Evolutionary conservation across 2,888 invertebrate genomes (phyloP).

Genomic region (Hoplodrina blanda): DNA sequence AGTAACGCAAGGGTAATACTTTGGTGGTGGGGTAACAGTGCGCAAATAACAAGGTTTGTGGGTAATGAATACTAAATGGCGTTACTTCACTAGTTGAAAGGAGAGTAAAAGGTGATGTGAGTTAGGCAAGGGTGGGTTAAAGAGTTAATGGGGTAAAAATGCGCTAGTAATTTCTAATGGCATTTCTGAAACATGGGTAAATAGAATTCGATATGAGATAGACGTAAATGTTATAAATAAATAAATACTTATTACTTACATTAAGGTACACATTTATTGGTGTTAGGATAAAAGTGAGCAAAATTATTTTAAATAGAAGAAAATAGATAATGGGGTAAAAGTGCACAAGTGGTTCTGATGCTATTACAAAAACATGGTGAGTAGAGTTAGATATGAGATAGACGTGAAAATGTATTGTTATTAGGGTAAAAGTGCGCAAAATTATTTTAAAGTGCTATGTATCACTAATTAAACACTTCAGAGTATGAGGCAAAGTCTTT

Average conservation of each 20-base stretch:
- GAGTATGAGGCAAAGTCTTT: neutral
- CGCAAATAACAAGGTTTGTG: neutral
- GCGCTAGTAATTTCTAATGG: neutral
- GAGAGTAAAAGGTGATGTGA: neutral
- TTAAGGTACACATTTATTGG: too few relatives aligned
- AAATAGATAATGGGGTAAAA: neutral
- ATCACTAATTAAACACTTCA: too few relatives aligned
- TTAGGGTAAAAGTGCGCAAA: neutral
- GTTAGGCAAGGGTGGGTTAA: neutral
- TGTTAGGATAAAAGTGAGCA: neutral
- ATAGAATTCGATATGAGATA: neutral
- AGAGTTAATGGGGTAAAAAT: neutral
- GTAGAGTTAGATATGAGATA: neutral
- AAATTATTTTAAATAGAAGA: too few relatives aligned
- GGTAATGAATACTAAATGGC: neutral
- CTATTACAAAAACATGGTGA: neutral
- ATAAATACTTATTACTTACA: too few relatives aligned
- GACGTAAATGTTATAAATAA: neutral
- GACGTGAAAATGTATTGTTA: neutral
- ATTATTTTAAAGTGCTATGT: neutral
- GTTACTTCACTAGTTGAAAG: neutral
- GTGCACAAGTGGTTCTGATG: neutral
- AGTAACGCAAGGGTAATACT: slow-evolving; percentile 71
- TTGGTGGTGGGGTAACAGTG: slow-evolving; percentile 13
- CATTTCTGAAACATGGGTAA: neutral